These are phyloP conservation scores for Leguminivora glycinivorella DNA, from an alignment of 1,140 invertebrate species.

Conservation along the genomic window DNA sequence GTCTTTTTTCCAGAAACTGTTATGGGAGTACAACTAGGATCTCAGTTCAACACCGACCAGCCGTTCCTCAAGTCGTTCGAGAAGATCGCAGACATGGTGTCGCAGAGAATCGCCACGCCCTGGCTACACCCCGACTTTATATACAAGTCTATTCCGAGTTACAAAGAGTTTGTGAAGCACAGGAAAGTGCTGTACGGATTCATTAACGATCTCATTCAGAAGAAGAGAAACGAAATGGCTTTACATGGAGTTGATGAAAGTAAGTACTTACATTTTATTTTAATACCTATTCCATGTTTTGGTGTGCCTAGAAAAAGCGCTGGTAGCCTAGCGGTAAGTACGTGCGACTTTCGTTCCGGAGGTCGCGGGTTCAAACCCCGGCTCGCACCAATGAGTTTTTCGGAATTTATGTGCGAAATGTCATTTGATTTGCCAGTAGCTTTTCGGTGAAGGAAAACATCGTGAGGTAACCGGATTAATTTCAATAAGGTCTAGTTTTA, in stretches of 20 bases:
- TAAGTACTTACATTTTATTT: background rate
- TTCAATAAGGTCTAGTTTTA: too few species aligned
- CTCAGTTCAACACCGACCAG: slow-evolving; percentile 32
- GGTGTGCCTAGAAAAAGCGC: too few species aligned
- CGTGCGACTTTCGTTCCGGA: too few species aligned
- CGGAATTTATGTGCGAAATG: too few species aligned
- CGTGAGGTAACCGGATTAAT: too few species aligned
- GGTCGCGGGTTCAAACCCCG: too few species aligned
- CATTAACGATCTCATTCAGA: background rate
- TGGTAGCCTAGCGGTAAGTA: too few species aligned
- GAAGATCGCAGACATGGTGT: slow-evolving; percentile 23
- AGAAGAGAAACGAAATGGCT: background rate
- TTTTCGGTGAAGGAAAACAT: too few species aligned
- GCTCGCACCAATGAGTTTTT: too few species aligned
- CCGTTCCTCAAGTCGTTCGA: slow-evolving; percentile 36
- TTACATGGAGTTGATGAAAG: background rate
- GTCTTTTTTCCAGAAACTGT: slow-evolving; percentile 38
- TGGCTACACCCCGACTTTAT: slow-evolving; percentile 34
- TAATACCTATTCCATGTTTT: too few species aligned
- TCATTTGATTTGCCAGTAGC: too few species aligned
- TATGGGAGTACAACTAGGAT: slow-evolving; percentile 32
- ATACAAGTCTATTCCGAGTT: slow-evolving; percentile 33
- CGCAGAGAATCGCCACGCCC: slow-evolving; percentile 31
- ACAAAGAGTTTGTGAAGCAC: slow-evolving; percentile 10
- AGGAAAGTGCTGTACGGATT: background rate